phyloP scores from a whole-genome alignment of 2,888 invertebrate species.

The Panorpa germanica region DNA sequence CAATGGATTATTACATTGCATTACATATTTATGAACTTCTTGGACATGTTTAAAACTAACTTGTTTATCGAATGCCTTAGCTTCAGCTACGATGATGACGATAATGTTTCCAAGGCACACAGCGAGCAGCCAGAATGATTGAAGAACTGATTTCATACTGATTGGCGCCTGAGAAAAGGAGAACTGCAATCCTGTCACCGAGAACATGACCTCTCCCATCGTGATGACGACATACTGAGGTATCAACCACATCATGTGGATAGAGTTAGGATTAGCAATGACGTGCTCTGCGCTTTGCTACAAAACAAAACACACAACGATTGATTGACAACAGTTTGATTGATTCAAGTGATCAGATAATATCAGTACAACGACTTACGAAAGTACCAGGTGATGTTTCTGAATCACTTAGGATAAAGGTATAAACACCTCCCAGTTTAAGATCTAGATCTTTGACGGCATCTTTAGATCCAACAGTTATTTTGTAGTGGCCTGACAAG shows the following conservation, averaged over 20 bases:
- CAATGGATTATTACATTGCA: too few relatives aligned
- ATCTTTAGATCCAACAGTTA: too few relatives aligned
- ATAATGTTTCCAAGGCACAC: slow-evolving; percentile 39
- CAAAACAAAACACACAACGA: not conserved
- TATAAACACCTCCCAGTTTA: slow-evolving; percentile 23
- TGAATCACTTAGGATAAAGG: too few relatives aligned
- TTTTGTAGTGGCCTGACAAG: too few relatives aligned
- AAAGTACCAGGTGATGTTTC: too few relatives aligned
- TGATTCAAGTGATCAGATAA: not conserved
- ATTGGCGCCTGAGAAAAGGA: slow-evolving; percentile 54
- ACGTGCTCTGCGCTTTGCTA: not conserved
- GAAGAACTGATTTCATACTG: slow-evolving; percentile 39
- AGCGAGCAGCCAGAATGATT: slow-evolving; percentile 38
- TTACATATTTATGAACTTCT: too few relatives aligned
- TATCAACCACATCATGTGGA: slow-evolving; percentile 40
- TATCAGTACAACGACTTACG: too few relatives aligned
- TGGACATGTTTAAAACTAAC: too few relatives aligned
- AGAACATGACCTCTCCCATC: slow-evolving; percentile 45
- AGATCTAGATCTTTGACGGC: slow-evolving; percentile 10
- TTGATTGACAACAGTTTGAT: not conserved
- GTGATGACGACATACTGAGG: slow-evolving; percentile 52
- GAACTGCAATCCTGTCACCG: slow-evolving; percentile 50
- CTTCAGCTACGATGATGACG: slow-evolving; percentile 32
- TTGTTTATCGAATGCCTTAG: slow-evolving; percentile 22
- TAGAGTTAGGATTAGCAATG: slow-evolving; percentile 25